Evolutionary conservation across 2,113 vertebrate genomes (phyloP), one percentile per base, ranked within the genome.

Genomic region (Riparia riparia): DNA sequence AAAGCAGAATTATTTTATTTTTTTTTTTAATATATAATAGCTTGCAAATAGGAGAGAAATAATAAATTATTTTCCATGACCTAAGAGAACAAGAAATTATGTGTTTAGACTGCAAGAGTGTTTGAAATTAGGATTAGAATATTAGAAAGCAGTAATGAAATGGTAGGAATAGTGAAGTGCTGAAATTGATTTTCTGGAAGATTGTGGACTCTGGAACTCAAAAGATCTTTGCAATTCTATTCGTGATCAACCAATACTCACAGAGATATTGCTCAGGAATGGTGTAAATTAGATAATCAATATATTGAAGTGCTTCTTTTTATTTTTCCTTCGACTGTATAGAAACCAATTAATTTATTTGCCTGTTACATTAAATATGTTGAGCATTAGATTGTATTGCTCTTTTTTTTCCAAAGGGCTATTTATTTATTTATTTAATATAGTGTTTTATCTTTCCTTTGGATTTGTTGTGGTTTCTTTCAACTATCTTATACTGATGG

Each of bases 221-320:
- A 77, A 29, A 83, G 28, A 72, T 16, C 14, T 57, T 90, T 10
- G 21, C 82, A 93, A 51, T 9, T 37, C 45, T 21, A 9, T 39
- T 16, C 0, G 0, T 60, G 56, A 71, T 14, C 10, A 28, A 77
- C 32, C 25, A 74, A 7, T 45, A 39, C 17, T 37, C 51, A 64
- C 7, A 84, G 26, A 82, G 18, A 44, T 56, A 32, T 13, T 82
- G 29, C 11, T 82, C 41, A 76, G 37, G 9, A 93, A 91, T 5
- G 0, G 3, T 37, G 44, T 3, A 68, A 20, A 71, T 74, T 56
- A 78, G 32, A 66, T 81, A 78, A 78, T 37, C 2, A 78, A 63
- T n/a, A 49, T 39, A 14, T 8, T 14, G 14, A 89, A 89, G 6
- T 25, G 20, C 5, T 77, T 45, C 1, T 50, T 47, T 51, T 54